A percentile compares a stretch with the other conserved stretches of the same genome.
Evolutionary conservation across 2,888 invertebrate species (phyloP).

Genomic region (Chouioia cunea): DNA sequence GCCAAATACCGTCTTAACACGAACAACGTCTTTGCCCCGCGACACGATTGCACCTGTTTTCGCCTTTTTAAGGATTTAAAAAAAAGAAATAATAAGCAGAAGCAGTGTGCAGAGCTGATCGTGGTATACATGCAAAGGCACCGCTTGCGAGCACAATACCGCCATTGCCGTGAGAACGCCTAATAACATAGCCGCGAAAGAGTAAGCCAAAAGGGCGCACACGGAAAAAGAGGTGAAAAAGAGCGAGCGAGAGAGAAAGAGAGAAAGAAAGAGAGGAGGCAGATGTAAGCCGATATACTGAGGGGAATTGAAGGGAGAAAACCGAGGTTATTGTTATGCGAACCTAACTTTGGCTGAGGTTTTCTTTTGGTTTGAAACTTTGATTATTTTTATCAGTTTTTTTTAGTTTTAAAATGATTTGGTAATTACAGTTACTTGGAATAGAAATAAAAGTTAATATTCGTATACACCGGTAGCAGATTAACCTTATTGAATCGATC

Average conservation of each 20-base stretch:
- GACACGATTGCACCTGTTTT: too few species aligned
- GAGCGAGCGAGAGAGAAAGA: slow-evolving; percentile 3
- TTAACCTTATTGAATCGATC: too few species aligned
- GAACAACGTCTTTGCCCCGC: too few species aligned
- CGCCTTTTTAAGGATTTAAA: background rate
- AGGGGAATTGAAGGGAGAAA: background rate
- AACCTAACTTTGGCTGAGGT: too few species aligned
- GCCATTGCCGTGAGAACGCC: slow-evolving; percentile 38
- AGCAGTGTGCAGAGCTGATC: background rate
- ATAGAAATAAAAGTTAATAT: too few species aligned
- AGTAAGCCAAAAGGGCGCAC: background rate
- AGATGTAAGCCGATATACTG: slow-evolving; percentile 18
- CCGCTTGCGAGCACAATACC: slow-evolving; percentile 34
- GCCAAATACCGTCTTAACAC: too few species aligned
- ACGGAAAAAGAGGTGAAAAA: background rate
- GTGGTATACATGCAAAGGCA: slow-evolving; percentile 4
- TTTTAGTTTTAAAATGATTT: too few species aligned
- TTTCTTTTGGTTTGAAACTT: too few species aligned
- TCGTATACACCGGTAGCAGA: too few species aligned
- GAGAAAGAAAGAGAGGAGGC: background rate
- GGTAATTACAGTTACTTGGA: too few species aligned
- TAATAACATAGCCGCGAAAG: slow-evolving; percentile 42
- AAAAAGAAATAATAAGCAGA: background rate
- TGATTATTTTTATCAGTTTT: too few species aligned
- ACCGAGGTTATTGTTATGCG: background rate